phyloP scores from a whole-genome alignment of 1,140 invertebrate species.

The Drosophila mauritiana region DNA sequence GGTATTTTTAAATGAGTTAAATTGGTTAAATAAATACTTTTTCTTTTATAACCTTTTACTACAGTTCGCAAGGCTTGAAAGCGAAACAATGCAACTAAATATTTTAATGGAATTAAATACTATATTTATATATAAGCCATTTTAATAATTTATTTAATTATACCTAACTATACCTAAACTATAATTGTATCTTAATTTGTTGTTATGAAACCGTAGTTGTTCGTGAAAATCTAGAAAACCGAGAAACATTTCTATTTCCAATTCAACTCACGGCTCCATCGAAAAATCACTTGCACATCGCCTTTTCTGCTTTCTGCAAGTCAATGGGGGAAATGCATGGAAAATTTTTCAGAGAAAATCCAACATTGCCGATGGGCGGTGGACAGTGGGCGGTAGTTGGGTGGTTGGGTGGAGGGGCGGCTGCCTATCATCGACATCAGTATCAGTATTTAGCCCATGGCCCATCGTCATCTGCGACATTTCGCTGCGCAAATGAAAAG shows the following conservation, averaged over 20 bases:
- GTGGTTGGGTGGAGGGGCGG: no score
- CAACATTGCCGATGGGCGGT: neutral
- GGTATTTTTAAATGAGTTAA: neutral
- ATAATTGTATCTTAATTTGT: no score
- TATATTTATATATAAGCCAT: no score
- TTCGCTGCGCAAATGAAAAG: constrained; percentile 51
- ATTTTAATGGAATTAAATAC: no score
- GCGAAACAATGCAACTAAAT: no score
- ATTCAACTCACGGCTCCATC: neutral
- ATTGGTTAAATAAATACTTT: neutral
- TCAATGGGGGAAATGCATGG: neutral
- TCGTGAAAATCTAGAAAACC: neutral
- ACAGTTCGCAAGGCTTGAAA: neutral
- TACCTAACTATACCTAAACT: no score
- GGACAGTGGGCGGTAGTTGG: neutral
- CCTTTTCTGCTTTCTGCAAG: neutral
- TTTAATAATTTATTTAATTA: no score
- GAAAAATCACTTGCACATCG: constrained; percentile 4
- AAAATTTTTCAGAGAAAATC: constrained; percentile 1
- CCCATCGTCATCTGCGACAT: constrained; percentile 47
- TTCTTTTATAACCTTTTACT: no score
- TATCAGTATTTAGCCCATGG: constrained; percentile 18
- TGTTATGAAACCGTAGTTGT: no score
- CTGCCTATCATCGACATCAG: constrained; percentile 15
- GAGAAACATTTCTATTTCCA: neutral